These are phyloP conservation scores for Drosophila parabipectinata DNA, from an alignment of 1,140 invertebrate species.

Conservation along the genomic window DNA sequence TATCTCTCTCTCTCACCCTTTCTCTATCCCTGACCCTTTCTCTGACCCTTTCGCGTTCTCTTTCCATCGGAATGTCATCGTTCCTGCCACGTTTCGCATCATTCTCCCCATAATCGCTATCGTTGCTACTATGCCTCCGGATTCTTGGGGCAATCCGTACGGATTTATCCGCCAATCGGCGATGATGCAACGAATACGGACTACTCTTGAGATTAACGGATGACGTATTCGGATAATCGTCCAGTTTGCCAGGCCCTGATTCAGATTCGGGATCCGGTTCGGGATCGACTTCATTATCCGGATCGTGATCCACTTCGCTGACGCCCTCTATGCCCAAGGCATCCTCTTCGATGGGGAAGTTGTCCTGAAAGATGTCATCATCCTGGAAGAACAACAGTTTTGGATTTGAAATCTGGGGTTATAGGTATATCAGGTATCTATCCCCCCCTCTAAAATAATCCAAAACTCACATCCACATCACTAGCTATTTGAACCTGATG, in stretches of 20 bases:
- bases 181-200: not conserved
- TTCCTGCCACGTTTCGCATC: not conserved
- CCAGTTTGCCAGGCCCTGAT: not conserved
- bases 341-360: constrained; percentile 52
- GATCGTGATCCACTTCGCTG: not conserved
- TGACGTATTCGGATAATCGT: not conserved
- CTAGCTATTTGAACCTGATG: not conserved
- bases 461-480: not conserved
- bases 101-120: constrained; percentile 7
- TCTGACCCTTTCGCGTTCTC: not conserved
- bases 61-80: not conserved
- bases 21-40: not conserved
- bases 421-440: not conserved
- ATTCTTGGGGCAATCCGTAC: not conserved
- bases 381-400: constrained; percentile 21
- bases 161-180: not conserved
- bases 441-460: too few species aligned
- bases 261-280: constrained; percentile 11
- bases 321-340: constrained; percentile 12
- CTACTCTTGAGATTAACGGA: not conserved
- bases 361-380: constrained; percentile 51
- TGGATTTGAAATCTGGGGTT: not conserved
- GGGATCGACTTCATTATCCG: not conserved
- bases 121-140: constrained; percentile 5
- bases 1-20: not conserved